These are phyloP conservation scores for Psylliodes chrysocephalus DNA, from an alignment of 2,888 invertebrate species.

Conservation along the genomic window DNA sequence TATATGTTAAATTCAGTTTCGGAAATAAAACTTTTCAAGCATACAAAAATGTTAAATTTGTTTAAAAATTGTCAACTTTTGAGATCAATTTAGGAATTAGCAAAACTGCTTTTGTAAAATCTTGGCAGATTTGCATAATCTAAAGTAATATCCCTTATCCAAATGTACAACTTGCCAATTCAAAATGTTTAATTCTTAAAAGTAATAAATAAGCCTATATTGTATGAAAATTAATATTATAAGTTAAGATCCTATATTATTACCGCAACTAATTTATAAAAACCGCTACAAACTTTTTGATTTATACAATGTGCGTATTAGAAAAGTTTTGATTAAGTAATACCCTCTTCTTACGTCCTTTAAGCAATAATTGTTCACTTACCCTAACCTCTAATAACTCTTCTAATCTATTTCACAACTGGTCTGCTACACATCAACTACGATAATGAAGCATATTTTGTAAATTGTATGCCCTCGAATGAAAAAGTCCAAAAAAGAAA, in stretches of 20 bases:
- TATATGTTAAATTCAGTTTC: no score
- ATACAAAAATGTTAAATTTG: no score
- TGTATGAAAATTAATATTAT: neutral
- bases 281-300: slow-evolving; percentile 30
- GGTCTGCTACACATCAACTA: slow-evolving; percentile 49
- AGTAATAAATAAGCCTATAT: neutral
- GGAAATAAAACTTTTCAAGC: no score
- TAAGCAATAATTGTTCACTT: slow-evolving; percentile 40
- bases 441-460: slow-evolving; percentile 47
- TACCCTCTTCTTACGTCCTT: slow-evolving; percentile 34
- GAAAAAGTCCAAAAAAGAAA: slow-evolving; percentile 12
- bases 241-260: neutral
- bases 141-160: no score
- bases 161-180: no score
- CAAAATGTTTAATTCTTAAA: neutral
- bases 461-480: slow-evolving; percentile 37
- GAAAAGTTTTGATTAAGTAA: slow-evolving; percentile 27
- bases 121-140: neutral
- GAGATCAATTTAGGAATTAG: neutral
- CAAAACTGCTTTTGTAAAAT: neutral
- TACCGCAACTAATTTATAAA: neutral
- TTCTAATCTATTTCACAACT: slow-evolving; percentile 46
- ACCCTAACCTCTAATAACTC: slow-evolving; percentile 40
- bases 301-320: slow-evolving; percentile 29
- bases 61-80: neutral